Conservation (phyloP, 2,888 invertebrate genomes). For the Lingula anatina region DNA sequence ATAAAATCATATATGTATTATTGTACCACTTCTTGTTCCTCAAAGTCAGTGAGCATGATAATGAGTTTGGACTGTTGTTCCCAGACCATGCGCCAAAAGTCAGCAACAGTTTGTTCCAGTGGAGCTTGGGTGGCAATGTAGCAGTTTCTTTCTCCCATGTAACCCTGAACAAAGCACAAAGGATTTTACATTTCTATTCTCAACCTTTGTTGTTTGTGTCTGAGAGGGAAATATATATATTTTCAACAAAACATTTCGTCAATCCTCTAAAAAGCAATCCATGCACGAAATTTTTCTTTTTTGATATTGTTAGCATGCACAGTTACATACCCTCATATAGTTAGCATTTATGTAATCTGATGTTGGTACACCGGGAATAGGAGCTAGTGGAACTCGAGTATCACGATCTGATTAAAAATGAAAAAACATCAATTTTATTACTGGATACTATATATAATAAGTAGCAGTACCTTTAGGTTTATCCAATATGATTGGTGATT, state of each 20-base stretch:
- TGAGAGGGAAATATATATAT: too few species aligned
- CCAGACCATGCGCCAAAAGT: constrained; percentile 97
- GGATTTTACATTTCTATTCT: background rate
- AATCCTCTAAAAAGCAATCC: too few species aligned
- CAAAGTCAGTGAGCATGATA: constrained; percentile 84
- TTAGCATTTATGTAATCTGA: constrained; percentile 92
- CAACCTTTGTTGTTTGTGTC: background rate
- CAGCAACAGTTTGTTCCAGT: constrained; percentile 71
- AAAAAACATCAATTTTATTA: too few species aligned
- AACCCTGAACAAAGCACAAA: constrained; percentile 62
- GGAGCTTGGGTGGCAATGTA: constrained; percentile 93
- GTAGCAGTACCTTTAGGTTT: too few species aligned
- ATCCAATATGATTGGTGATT: too few species aligned
- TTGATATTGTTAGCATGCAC: too few species aligned
- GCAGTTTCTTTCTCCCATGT: constrained; percentile 73
- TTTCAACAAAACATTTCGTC: too few species aligned
- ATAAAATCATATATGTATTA: too few species aligned
- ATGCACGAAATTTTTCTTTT: too few species aligned
- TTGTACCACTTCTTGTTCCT: constrained; percentile 78
- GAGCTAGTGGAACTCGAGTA: constrained; percentile 74
- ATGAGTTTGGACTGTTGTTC: constrained; percentile 85
- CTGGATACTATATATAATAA: too few species aligned
- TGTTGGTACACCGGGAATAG: constrained; percentile 66
- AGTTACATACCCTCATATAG: constrained; percentile 78
- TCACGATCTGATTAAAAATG: constrained; percentile 63